Conservation (phyloP, 2,113 vertebrate genomes). For the Madoqua kirkii region DNA sequence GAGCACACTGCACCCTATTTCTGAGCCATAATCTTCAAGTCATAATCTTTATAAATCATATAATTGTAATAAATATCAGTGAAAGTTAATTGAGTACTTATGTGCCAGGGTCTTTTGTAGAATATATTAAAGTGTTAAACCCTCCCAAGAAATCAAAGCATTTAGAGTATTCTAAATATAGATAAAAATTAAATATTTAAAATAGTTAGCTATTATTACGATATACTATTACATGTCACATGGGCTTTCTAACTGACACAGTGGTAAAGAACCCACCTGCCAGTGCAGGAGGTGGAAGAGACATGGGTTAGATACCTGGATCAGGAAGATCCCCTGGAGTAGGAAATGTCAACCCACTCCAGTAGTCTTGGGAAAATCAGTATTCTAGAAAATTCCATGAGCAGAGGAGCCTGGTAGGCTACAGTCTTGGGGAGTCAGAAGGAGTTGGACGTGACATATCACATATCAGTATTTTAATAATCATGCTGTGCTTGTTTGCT, state of each 20-base stretch:
- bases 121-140: neutral
- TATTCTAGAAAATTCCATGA: neutral
- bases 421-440: neutral
- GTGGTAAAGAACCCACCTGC: neutral
- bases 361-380: neutral
- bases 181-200: neutral
- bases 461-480: neutral
- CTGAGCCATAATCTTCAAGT: neutral
- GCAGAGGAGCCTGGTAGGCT: neutral
- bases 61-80: neutral
- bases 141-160: neutral
- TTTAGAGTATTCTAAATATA: neutral
- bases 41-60: too few relatives aligned
- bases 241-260: neutral
- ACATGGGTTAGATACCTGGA: neutral
- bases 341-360: neutral
- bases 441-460: neutral
- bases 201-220: neutral
- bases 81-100: fast-evolving
- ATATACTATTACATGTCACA: neutral
- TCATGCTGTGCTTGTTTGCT: neutral
- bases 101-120: neutral
- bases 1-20: neutral
- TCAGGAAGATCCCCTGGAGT: neutral
- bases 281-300: neutral